phyloP scores from a whole-genome alignment of 2,797 vertebrate species.

The Falco cherrug region DNA sequence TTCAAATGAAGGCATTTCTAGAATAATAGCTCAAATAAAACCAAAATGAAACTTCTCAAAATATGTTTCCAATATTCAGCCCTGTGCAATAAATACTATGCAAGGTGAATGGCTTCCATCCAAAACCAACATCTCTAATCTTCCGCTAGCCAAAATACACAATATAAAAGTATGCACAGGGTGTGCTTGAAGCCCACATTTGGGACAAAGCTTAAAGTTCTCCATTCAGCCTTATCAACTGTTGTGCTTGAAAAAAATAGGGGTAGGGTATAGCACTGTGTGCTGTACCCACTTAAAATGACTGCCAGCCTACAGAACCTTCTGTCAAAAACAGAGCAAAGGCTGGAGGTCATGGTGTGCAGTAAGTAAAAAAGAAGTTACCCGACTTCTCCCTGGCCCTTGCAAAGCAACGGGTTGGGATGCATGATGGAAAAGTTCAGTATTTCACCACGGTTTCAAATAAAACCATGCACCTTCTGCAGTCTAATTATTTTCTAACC shows the following conservation, averaged over 20 bases:
- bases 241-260: not conserved
- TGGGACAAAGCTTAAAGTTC: slow-evolving; percentile 25
- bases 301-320: not conserved
- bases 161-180: slow-evolving; percentile 27
- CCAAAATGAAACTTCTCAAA: slow-evolving; percentile 30
- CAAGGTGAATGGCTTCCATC: slow-evolving; percentile 63
- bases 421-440: not conserved
- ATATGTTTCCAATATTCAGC: slow-evolving; percentile 56
- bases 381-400: not conserved
- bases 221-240: slow-evolving; percentile 25
- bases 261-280: not conserved
- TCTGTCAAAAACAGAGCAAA: not conserved
- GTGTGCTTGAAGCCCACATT: not conserved
- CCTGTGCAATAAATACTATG: slow-evolving; percentile 47
- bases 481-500: not conserved
- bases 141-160: slow-evolving; percentile 61
- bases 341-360: not conserved
- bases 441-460: not conserved
- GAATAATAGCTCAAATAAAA: slow-evolving; percentile 46
- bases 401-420: not conserved
- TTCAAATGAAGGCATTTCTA: slow-evolving; percentile 49
- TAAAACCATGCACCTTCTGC: not conserved
- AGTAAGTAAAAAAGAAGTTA: not conserved
- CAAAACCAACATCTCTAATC: slow-evolving; percentile 58
- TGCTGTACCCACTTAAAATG: not conserved